Base-by-base conservation (phyloP, 2,797 vertebrate genomes). In the Coregonus suidteri region DNA sequence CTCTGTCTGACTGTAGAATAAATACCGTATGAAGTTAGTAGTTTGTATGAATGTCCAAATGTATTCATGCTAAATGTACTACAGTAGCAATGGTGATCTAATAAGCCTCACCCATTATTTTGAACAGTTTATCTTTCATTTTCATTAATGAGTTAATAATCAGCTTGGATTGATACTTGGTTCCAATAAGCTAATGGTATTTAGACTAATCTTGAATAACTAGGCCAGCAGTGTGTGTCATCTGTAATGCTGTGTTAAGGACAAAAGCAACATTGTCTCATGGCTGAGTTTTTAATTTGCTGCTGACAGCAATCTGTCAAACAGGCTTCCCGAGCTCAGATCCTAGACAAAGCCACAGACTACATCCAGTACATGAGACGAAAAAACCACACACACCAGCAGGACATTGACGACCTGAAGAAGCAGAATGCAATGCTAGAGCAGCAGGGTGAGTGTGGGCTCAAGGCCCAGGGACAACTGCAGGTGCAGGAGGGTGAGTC, bases 351-450 rank as follows among this genome's bases (percentile, higher is more conserved):
- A 96, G 97, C 97, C 90, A 98, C 97, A 86, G 97, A 98, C 91
- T 98, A 98, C 91, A 98, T 98, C 93, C 97, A 98, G 94, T 97
- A 96, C 91, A 98, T 98, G 97, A 95, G 97, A 89, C 95, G 97
- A 92, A 98, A 98, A 98, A 98, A 98, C 95, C 95, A 97, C 86
- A 97, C 96, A 47, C 97, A 98, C 95, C 97, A 98, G 95, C 97
- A 98, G 92, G 97, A 98, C 89, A 98, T 98, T 0, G 97, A 98
- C 4, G 97, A 98, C 91, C 92, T 98, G 89, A 98, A 98, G 90
- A 93, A 97, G 88, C 97, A 98, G 92, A 98, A 98, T 65, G 95
- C 96, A 31, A 91, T 97, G 82, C 91, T 98, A 93, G 97, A 98
- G 91, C 97, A 98, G 89, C 97, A 98, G 92, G 97, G 97, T 98